Percentiles rank a stretch among this genome's conserved stretches.
Conservation (phyloP, 2,888 invertebrate species). For the Nemotelus pantherinus region DNA sequence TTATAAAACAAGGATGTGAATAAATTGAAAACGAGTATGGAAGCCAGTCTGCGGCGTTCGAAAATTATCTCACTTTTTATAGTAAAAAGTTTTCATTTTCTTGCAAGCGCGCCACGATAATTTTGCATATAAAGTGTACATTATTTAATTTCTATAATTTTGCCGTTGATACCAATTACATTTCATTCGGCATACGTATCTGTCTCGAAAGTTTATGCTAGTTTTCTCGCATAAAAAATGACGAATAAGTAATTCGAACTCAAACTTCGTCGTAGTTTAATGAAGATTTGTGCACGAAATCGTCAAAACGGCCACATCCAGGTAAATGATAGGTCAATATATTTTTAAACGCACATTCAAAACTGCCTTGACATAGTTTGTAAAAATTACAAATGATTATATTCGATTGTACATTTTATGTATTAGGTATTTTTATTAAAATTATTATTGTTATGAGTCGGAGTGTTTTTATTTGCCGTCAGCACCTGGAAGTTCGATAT, state of each 20-base stretch:
- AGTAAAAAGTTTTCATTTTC: constrained; percentile 18
- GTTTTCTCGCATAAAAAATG: too few relatives aligned
- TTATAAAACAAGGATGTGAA: constrained; percentile 19
- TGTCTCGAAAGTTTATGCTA: too few relatives aligned
- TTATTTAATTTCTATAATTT: too few relatives aligned
- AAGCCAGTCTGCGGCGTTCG: constrained; percentile 21
- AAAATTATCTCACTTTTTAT: constrained; percentile 3
- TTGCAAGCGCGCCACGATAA: not conserved
- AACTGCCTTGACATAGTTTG: constrained; percentile 25
- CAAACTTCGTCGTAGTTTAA: too few relatives aligned
- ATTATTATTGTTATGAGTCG: constrained; percentile 37
- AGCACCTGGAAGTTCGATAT: too few relatives aligned
- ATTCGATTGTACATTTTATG: constrained; percentile 30
- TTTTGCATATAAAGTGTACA: too few relatives aligned
- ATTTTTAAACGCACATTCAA: not conserved
- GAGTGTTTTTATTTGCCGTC: not conserved
- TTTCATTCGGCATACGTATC: too few relatives aligned
- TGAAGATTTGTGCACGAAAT: too few relatives aligned
- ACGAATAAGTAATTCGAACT: too few relatives aligned
- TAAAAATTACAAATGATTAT: constrained; percentile 29
- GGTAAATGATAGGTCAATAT: not conserved
- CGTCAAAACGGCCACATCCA: too few relatives aligned
- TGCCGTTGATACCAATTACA: too few relatives aligned
- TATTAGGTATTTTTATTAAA: constrained; percentile 43
- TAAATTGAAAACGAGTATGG: constrained; percentile 32